Conservation (phyloP, 2,113 vertebrate species). For the Carlito syrichta region DNA sequence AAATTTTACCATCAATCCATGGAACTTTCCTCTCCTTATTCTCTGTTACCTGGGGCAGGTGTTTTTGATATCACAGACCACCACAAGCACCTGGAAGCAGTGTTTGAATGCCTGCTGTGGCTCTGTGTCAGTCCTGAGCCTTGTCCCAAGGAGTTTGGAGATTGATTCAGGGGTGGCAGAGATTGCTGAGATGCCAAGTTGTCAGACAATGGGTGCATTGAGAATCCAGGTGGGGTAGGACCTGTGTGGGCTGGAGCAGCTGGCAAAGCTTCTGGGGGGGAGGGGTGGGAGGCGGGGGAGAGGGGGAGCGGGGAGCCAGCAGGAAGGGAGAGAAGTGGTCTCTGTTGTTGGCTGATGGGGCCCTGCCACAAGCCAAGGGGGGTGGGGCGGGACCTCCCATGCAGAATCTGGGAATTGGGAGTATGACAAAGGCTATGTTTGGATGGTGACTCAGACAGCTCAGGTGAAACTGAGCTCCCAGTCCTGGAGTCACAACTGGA, state of each 20-base stretch:
- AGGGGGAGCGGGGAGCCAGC: not conserved
- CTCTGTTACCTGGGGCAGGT: not conserved
- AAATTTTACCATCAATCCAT: not conserved
- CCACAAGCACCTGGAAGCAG: not conserved
- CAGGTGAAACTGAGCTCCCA: not conserved
- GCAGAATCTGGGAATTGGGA: not conserved
- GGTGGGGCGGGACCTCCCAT: no score
- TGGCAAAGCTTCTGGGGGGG: not conserved
- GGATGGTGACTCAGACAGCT: not conserved
- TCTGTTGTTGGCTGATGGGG: not conserved
- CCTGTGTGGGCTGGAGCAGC: slow-evolving; percentile 46
- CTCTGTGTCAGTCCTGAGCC: not conserved
- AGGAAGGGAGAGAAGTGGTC: no score
- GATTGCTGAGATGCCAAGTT: not conserved
- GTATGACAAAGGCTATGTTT: not conserved
- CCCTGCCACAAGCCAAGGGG: not conserved
- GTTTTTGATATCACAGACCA: not conserved
- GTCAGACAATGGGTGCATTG: slow-evolving; percentile 61
- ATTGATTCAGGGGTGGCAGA: not conserved
- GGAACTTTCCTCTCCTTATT: not conserved
- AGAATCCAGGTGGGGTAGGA: slow-evolving; percentile 62
- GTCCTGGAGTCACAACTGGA: not conserved
- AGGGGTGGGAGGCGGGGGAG: not conserved
- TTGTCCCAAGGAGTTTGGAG: not conserved
- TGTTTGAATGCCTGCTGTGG: not conserved